These are phyloP conservation scores for Heterotilapia buettikoferi DNA, from an alignment of 2,113 vertebrate genomes.

Conservation along the genomic window DNA sequence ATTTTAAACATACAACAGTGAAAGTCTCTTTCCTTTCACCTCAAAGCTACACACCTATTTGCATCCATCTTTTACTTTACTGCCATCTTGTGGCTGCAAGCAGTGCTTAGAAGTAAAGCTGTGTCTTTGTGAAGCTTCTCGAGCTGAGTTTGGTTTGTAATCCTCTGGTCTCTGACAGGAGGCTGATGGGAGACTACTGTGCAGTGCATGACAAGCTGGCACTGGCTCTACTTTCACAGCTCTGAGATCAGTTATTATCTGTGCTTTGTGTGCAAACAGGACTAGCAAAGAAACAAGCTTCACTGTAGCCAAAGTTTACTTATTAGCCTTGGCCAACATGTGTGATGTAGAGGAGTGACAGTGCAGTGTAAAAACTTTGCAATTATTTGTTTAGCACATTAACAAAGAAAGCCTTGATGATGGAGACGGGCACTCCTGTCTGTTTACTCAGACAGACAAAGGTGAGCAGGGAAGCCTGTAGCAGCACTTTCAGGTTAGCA, in stretches of 20 bases:
- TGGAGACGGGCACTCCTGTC: not conserved
- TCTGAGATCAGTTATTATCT: not conserved
- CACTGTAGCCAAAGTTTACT: not conserved
- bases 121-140: not conserved
- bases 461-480: not conserved
- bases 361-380: not conserved
- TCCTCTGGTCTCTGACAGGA: not conserved
- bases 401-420: not conserved
- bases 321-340: not conserved
- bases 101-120: not conserved
- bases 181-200: not conserved
- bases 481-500: not conserved
- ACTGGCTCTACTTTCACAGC: not conserved
- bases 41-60: not conserved
- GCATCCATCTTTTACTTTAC: not conserved
- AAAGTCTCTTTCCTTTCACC: not conserved
- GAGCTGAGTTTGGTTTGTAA: not conserved
- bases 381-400: not conserved
- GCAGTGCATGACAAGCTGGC: rapidly evolving
- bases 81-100: not conserved
- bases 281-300: not conserved
- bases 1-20: not conserved
- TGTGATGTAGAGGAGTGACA: not conserved
- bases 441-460: not conserved
- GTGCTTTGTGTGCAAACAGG: not conserved